Evolutionary conservation across 2,888 invertebrate genomes (phyloP).

Genomic region (Dinocampus coccinellae): DNA sequence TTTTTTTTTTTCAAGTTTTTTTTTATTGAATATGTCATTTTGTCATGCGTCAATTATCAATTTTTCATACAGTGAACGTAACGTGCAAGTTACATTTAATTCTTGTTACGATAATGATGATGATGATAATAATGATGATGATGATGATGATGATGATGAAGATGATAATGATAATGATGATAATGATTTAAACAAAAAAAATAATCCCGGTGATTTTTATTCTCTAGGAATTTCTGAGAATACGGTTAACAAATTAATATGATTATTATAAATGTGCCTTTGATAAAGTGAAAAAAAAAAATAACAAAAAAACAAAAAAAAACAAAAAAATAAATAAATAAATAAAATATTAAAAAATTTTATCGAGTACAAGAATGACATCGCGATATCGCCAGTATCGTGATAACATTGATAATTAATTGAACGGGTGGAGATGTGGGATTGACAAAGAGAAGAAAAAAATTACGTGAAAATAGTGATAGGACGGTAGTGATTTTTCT

Average conservation of each 20-base stretch:
- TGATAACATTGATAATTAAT: conserved; percentile 22
- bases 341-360: conserved; percentile 33
- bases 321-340: no score
- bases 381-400: conserved; percentile 37
- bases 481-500: no score
- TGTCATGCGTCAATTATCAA: not conserved
- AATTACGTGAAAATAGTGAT: no score
- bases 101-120: conserved; percentile 8
- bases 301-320: no score
- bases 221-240: conserved; percentile 37
- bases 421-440: no score
- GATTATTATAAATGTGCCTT: conserved; percentile 47
- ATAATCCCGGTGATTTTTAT: conserved; percentile 15
- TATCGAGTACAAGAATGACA: conserved; percentile 11
- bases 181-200: not conserved
- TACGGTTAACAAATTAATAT: conserved; percentile 41
- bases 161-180: not conserved
- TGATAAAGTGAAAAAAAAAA: conserved; percentile 32
- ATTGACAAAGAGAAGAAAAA: no score
- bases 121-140: not conserved
- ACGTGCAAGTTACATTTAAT: not conserved
- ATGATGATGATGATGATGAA: no score
- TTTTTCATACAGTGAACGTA: not conserved
- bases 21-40: conserved; percentile 12
- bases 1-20: not conserved